These are phyloP conservation scores for Cotesia glomerata DNA, from an alignment of 1,140 invertebrate species.

Conservation along the genomic window DNA sequence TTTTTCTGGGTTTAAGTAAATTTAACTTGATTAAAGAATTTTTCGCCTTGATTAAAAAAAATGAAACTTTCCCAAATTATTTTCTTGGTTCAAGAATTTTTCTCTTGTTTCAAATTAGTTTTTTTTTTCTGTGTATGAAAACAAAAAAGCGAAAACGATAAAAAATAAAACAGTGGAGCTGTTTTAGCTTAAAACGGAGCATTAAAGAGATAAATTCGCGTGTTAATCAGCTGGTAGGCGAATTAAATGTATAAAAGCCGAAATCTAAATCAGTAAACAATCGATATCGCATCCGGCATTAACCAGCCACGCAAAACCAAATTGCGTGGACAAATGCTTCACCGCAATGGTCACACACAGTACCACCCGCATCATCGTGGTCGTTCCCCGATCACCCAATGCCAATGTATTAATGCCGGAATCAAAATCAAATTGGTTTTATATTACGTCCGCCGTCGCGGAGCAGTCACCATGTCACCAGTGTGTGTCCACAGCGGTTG, in stretches of 20 bases:
- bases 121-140: too few relatives aligned
- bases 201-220: conserved; percentile 26
- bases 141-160: not conserved
- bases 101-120: too few relatives aligned
- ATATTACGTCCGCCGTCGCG: conserved; percentile 29
- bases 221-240: conserved; percentile 16
- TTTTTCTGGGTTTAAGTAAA: too few relatives aligned
- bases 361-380: conserved; percentile 34
- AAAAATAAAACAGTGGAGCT: conserved; percentile 30
- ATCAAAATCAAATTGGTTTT: conserved; percentile 48
- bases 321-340: conserved; percentile 47
- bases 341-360: conserved; percentile 41
- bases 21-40: too few relatives aligned
- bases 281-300: conserved; percentile 22
- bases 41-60: too few relatives aligned
- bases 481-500: conserved; percentile 18
- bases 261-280: conserved; percentile 23
- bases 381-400: conserved; percentile 8
- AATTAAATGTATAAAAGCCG: conserved; percentile 24
- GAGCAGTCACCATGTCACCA: too few relatives aligned
- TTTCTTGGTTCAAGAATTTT: too few relatives aligned
- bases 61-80: too few relatives aligned
- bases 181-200: conserved; percentile 40
- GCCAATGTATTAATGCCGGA: conserved; percentile 37
- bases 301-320: conserved; percentile 44